Base-by-base conservation (phyloP, 2,888 invertebrate species). In the Drosophila mulleri region DNA sequence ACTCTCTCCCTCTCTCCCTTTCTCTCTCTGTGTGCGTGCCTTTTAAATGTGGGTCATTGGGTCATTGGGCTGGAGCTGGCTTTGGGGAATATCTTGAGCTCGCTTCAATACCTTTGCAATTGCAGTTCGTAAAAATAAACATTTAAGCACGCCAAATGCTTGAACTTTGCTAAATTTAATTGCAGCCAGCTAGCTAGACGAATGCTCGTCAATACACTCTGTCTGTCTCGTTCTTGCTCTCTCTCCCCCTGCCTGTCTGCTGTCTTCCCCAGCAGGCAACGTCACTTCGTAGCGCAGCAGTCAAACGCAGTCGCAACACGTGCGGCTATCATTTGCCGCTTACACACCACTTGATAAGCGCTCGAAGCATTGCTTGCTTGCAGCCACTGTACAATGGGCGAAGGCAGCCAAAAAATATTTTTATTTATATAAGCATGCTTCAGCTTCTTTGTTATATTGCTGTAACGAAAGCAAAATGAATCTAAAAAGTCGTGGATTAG, bases 21-120 rank as follows among this genome's bases (percentile, higher is more conserved):
- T 26, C n/a, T 11, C 4, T 48, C 54, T 48, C 14, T 29, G n/a
- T 26, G 44, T 39, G 56, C 61, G 44, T 39, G 56, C 61, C 35
- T 62, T 71, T 78, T 62, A 71, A 72, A 85, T 84, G 70, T 89
- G 78, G 85, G 89, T 85, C 85, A 89, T 74, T 73, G 70, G 69
- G 61, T 23, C n/a, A n/a, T n/a, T n/a, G n/a, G n/a, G n/a, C 62
- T 63, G 52, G 39, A 26, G 32, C 42, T 26, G 29, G 23, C 35
- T n/a, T 14, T 23, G 20, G 52, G 29, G 35, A 14, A 50, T 54
- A 44, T 29, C 37, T 39, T 23, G 16, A 67, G 23, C 23, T 47
- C 53, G 41, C 65, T 45, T 52, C 52, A 70, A 52, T 71, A 59
- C 59, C 16, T 52, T 29, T 29, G 56, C 57, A 41, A 65, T 50